Conservation (phyloP, 2,797 vertebrate genomes). For the Ibycter americanus region DNA sequence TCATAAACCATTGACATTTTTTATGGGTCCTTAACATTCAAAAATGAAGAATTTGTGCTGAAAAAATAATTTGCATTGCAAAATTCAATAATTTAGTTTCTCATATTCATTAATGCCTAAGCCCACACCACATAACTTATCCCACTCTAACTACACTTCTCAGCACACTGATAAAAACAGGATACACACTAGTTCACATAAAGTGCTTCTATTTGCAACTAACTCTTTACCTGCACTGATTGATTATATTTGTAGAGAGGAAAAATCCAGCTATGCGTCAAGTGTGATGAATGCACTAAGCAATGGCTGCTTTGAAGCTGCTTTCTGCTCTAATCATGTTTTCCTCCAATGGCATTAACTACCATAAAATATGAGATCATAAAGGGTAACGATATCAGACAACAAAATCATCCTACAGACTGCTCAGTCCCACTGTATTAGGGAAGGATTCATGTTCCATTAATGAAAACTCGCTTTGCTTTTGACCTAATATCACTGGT, state of each 20-base stretch:
- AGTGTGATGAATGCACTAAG: constrained; percentile 45
- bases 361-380: constrained; percentile 66
- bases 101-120: constrained; percentile 81
- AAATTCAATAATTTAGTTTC: constrained; percentile 82
- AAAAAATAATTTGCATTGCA: constrained; percentile 84
- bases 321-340: constrained; percentile 67
- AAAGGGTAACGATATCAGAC: constrained; percentile 56
- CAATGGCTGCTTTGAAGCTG: constrained; percentile 48
- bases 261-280: constrained; percentile 30
- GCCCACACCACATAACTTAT: constrained; percentile 81
- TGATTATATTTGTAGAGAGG: constrained; percentile 26
- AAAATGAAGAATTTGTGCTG: constrained; percentile 82
- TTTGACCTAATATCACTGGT: constrained; percentile 26
- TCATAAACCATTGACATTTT: constrained; percentile 83
- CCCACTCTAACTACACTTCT: constrained; percentile 67
- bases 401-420: constrained; percentile 50
- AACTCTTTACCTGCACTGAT: constrained; percentile 40
- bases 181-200: constrained; percentile 57
- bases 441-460: constrained; percentile 49
- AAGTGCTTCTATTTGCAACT: constrained; percentile 47
- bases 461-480: constrained; percentile 51
- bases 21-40: constrained; percentile 81
- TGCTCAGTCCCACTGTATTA: constrained; percentile 44
- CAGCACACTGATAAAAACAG: constrained; percentile 68
- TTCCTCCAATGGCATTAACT: constrained; percentile 56